phyloP scores from a whole-genome alignment of 2,888 invertebrate species.

The Nysson spinosus region DNA sequence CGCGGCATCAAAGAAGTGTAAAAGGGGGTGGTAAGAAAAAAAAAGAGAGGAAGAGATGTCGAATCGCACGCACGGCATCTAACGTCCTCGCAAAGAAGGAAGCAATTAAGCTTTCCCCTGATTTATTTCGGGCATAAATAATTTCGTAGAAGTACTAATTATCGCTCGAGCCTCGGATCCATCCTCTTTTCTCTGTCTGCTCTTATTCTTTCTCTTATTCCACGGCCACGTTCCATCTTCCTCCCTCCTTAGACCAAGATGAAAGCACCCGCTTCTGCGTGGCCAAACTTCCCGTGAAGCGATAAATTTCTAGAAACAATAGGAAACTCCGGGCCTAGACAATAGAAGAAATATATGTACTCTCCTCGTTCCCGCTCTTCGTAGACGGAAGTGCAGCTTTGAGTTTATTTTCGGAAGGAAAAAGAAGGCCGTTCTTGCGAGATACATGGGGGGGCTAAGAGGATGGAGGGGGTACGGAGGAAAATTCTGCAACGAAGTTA shows the following conservation, averaged over 20 bases:
- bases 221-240: constrained; percentile 18
- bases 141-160: constrained; percentile 76
- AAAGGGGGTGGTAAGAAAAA: constrained; percentile 17
- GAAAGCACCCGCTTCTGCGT: constrained; percentile 71
- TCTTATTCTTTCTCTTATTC: constrained; percentile 27
- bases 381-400: constrained; percentile 63
- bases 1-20: constrained; percentile 18
- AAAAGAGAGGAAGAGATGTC: constrained; percentile 6
- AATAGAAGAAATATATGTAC: constrained; percentile 75
- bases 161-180: constrained; percentile 66
- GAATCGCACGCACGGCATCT: constrained; percentile 53
- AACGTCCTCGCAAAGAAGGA: constrained; percentile 61
- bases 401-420: constrained; percentile 51
- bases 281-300: constrained; percentile 76
- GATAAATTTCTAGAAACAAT: constrained; percentile 76
- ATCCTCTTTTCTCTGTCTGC: constrained; percentile 46
- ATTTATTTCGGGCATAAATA: constrained; percentile 75
- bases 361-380: constrained; percentile 46
- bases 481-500: too few relatives aligned
- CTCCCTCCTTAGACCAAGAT: constrained; percentile 60
- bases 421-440: constrained; percentile 7
- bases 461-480: constrained; percentile 47
- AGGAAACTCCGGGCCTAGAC: constrained; percentile 74
- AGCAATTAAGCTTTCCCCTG: constrained; percentile 74
- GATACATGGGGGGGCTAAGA: neutral